Conservation (phyloP, 1,140 invertebrate genomes). For the Thaumetopoea pityocampa region DNA sequence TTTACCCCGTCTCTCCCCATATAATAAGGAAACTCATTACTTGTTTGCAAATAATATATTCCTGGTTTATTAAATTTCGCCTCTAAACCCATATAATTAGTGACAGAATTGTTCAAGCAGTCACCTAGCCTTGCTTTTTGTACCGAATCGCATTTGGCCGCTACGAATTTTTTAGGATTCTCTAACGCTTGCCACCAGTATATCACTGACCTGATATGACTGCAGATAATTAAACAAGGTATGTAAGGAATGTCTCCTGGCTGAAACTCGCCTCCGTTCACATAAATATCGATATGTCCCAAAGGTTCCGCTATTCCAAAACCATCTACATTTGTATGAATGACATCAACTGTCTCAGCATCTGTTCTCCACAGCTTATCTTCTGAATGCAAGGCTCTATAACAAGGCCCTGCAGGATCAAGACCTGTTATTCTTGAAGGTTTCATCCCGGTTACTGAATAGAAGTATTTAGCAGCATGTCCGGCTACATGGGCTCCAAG, state of each 20-base stretch:
- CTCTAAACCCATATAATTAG: slow-evolving; percentile 45
- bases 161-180: slow-evolving; percentile 59
- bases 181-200: slow-evolving; percentile 63
- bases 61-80: slow-evolving; percentile 48
- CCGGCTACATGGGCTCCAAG: slow-evolving; percentile 48
- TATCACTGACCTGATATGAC: slow-evolving; percentile 44
- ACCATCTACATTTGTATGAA: slow-evolving; percentile 84
- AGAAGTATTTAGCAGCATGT: slow-evolving; percentile 48
- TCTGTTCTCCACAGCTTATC: slow-evolving; percentile 76
- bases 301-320: slow-evolving; percentile 81
- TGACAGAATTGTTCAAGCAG: slow-evolving; percentile 43
- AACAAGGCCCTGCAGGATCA: slow-evolving; percentile 81
- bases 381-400: slow-evolving; percentile 64
- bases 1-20: slow-evolving; percentile 50
- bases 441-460: slow-evolving; percentile 42
- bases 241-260: slow-evolving; percentile 69
- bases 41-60: slow-evolving; percentile 53
- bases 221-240: slow-evolving; percentile 56
- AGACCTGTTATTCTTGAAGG: slow-evolving; percentile 79
- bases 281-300: slow-evolving; percentile 85
- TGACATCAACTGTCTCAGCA: slow-evolving; percentile 78
- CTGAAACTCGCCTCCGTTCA: slow-evolving; percentile 84
- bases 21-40: slow-evolving; percentile 61
- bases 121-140: slow-evolving; percentile 53
- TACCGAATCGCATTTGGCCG: slow-evolving; percentile 43